phyloP scores from a whole-genome alignment of 1,140 invertebrate genomes.

The Dendroctonus ponderosae region DNA sequence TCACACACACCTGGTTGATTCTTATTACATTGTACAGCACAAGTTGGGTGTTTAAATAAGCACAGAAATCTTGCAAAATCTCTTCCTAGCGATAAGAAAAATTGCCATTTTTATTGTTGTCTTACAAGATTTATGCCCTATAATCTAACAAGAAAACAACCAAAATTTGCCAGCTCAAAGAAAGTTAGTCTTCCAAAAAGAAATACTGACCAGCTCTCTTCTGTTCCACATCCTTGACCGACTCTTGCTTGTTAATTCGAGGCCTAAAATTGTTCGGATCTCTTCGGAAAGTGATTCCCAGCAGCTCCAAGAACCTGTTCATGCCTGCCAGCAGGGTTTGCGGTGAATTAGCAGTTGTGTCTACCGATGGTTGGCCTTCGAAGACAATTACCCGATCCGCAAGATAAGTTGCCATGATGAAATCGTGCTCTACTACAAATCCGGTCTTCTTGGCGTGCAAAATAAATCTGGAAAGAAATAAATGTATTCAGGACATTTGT shows the following conservation, averaged over 20 bases:
- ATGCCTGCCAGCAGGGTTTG: slow-evolving; percentile 95
- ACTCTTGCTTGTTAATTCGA: slow-evolving; percentile 95
- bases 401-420: slow-evolving; percentile 99
- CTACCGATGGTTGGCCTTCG: slow-evolving; percentile 87
- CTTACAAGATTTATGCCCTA: too few relatives aligned
- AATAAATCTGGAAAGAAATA: slow-evolving; percentile 77
- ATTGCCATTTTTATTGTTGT: too few relatives aligned
- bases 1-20: too few relatives aligned
- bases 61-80: too few relatives aligned
- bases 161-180: too few relatives aligned
- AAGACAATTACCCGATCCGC: slow-evolving; percentile 99
- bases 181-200: slow-evolving; percentile 89
- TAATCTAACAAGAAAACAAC: too few relatives aligned
- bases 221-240: slow-evolving; percentile 97
- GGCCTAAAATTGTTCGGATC: slow-evolving; percentile 99
- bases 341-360: slow-evolving; percentile 86
- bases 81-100: too few relatives aligned
- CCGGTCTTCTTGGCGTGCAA: slow-evolving; percentile 99
- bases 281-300: slow-evolving; percentile 96
- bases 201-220: slow-evolving; percentile 97
- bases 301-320: slow-evolving; percentile 95
- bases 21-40: too few relatives aligned
- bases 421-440: slow-evolving; percentile 99
- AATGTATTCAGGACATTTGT: too few relatives aligned
- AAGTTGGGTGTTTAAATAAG: too few relatives aligned